These are phyloP conservation scores for Watsonalla binaria DNA, from an alignment of 2,888 invertebrate species.

Conservation along the genomic window DNA sequence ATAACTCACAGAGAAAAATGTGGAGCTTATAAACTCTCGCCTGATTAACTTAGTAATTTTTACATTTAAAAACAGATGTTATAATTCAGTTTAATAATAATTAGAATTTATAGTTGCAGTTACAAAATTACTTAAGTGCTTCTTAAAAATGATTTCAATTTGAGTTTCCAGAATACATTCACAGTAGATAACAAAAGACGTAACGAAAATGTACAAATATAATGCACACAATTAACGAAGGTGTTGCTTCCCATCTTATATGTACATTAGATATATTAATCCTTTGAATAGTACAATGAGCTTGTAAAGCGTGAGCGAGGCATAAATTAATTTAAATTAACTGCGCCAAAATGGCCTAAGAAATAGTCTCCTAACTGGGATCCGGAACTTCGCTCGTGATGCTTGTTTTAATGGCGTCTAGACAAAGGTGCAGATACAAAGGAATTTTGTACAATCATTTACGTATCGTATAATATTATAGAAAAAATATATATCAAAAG, in stretches of 20 bases:
- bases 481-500: background rate
- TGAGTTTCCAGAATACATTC: no score
- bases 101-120: no score
- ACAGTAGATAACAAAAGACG: no score
- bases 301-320: constrained; percentile 45
- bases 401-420: constrained; percentile 52
- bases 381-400: constrained; percentile 55
- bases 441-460: constrained; percentile 50
- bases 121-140: no score
- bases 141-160: no score
- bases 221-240: no score
- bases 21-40: no score
- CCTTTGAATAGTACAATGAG: constrained; percentile 43
- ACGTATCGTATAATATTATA: constrained; percentile 9
- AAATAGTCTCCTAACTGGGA: constrained; percentile 54
- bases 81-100: no score
- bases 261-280: constrained; percentile 27
- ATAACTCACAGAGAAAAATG: no score
- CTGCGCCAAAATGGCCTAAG: constrained; percentile 64
- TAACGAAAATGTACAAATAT: no score
- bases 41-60: no score
- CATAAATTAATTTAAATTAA: constrained; percentile 74
- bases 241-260: background rate
- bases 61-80: no score
- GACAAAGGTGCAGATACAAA: constrained; percentile 67